These are phyloP conservation scores for Phataginus tricuspis DNA, from an alignment of 2,797 vertebrate genomes.

Conservation along the genomic window DNA sequence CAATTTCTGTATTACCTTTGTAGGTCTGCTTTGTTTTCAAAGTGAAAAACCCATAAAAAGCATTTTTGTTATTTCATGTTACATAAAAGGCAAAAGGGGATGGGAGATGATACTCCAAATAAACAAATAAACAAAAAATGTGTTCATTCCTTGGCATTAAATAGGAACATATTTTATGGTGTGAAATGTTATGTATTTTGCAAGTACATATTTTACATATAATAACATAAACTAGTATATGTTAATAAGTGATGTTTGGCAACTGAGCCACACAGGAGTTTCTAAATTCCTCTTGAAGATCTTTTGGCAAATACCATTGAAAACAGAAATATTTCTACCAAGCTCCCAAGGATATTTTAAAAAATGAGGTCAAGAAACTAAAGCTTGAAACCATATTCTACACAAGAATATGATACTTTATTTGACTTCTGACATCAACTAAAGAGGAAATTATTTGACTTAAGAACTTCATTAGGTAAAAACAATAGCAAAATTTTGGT, in stretches of 20 bases:
- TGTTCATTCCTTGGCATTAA: not conserved
- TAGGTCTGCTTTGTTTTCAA: not conserved
- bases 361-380: not conserved
- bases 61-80: not conserved
- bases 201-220: not conserved
- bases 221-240: too few species aligned
- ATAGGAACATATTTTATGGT: not conserved
- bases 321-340: not conserved
- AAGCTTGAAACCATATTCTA: not conserved
- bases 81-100: not conserved
- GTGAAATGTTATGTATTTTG: not conserved
- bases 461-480: not conserved
- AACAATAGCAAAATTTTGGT: not conserved
- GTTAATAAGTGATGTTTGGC: not conserved
- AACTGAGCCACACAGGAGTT: not conserved
- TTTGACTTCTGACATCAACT: not conserved
- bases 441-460: not conserved
- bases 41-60: not conserved
- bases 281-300: not conserved
- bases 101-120: not conserved
- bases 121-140: not conserved
- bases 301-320: not conserved
- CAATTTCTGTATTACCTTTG: not conserved
- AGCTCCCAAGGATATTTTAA: not conserved
- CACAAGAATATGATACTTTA: not conserved